phyloP scores from a whole-genome alignment of 2,797 vertebrate genomes.

The Tamandua tetradactyla region DNA sequence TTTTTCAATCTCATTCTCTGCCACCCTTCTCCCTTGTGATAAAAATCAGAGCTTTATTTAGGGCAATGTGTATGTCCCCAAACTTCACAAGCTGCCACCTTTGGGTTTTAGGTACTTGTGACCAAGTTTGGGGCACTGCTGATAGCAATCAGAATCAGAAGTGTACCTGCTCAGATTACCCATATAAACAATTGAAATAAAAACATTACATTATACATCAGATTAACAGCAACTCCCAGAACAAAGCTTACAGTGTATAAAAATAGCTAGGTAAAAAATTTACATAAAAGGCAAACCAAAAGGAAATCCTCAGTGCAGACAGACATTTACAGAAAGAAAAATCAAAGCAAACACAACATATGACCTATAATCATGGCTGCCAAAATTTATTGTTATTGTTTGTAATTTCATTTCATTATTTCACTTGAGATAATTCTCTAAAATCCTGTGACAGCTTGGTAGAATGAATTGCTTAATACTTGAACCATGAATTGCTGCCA shows the following conservation, averaged over 20 bases:
- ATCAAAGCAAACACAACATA: constrained; percentile 87
- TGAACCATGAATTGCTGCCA: constrained; percentile 89
- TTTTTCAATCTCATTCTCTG: neutral
- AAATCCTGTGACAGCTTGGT: constrained; percentile 87
- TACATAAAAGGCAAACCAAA: constrained; percentile 91
- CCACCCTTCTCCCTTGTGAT: neutral
- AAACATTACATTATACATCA: constrained; percentile 88
- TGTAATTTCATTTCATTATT: constrained; percentile 82
- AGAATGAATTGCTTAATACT: constrained; percentile 87
- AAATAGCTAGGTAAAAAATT: constrained; percentile 94
- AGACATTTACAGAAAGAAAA: constrained; percentile 90
- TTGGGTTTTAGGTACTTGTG: constrained; percentile 78
- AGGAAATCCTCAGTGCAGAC: constrained; percentile 91
- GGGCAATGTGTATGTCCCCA: constrained; percentile 18
- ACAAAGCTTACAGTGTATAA: constrained; percentile 93
- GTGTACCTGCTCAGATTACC: constrained; percentile 86
- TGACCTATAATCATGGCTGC: constrained; percentile 89
- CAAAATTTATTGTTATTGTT: constrained; percentile 84
- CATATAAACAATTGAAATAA: constrained; percentile 87
- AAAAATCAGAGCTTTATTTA: constrained; percentile 45
- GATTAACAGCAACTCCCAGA: constrained; percentile 90
- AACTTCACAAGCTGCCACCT: constrained; percentile 69
- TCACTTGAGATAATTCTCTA: constrained; percentile 88
- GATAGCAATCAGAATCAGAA: constrained; percentile 88
- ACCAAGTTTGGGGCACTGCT: constrained; percentile 81